phyloP scores from a whole-genome alignment of 2,797 vertebrate genomes.

The Sebastes jordani region DNA sequence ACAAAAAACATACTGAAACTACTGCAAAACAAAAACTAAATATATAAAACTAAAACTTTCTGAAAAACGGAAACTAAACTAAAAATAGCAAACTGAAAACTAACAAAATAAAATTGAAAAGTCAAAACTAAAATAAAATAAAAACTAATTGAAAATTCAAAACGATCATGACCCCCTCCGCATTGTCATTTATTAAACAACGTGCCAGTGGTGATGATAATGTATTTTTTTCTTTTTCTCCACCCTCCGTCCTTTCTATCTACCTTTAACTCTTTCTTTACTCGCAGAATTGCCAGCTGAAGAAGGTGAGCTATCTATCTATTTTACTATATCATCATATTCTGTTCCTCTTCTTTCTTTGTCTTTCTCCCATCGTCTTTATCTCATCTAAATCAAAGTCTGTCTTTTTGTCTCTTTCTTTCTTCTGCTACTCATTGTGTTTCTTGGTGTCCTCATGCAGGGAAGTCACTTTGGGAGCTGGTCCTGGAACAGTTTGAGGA shows the following conservation, averaged over 20 bases:
- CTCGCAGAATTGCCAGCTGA: constrained; percentile 82
- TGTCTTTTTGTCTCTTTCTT: not conserved
- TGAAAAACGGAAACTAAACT: no score
- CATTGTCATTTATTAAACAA: not conserved
- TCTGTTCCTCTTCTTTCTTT: not conserved
- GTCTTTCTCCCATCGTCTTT: not conserved
- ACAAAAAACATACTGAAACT: no score
- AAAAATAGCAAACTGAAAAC: no score
- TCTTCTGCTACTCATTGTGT: not conserved
- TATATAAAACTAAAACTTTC: no score
- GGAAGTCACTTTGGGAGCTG: constrained; percentile 85
- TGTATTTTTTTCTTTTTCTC: not conserved
- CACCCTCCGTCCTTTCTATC: not conserved
- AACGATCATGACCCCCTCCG: not conserved
- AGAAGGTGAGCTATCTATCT: constrained; percentile 73
- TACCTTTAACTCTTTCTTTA: not conserved
- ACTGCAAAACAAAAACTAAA: no score
- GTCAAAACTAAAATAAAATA: no score
- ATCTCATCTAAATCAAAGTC: not conserved
- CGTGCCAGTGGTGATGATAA: not conserved
- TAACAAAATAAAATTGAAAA: no score
- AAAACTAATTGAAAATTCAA: not conserved
- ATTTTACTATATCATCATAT: not conserved
- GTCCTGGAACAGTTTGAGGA: constrained; percentile 87
- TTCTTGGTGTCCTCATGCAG: constrained; percentile 55